phyloP scores from a whole-genome alignment of 2,888 invertebrate species.

The Oxyscelio sp. region DNA sequence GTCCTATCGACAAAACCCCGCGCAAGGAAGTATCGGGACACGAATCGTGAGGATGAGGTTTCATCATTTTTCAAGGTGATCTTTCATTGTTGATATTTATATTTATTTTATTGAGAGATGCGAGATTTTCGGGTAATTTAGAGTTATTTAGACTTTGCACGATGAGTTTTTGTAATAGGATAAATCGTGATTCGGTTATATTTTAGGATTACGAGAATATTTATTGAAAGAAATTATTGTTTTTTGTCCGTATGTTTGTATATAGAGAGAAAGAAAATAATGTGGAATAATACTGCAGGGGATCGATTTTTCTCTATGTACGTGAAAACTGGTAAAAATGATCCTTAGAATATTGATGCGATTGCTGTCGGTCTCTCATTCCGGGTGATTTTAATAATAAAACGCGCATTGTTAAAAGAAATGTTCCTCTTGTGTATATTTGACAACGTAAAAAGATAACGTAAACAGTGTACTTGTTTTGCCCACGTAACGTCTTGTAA shows the following conservation, averaged over 20 bases:
- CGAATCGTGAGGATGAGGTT: neutral
- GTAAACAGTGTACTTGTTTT: constrained; percentile 59
- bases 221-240: constrained; percentile 19
- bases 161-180: constrained; percentile 25
- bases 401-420: constrained; percentile 32
- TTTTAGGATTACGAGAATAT: constrained; percentile 30
- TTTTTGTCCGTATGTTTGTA: constrained; percentile 4
- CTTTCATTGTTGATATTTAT: neutral
- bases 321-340: neutral
- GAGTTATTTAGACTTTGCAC: constrained; percentile 2
- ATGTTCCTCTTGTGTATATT: constrained; percentile 57
- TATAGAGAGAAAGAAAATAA: neutral
- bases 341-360: constrained; percentile 20
- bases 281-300: neutral
- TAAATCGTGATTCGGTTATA: constrained; percentile 26
- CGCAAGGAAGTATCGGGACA: too few relatives aligned
- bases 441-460: constrained; percentile 47
- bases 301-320: neutral
- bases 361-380: constrained; percentile 19
- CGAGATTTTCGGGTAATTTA: neutral
- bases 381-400: constrained; percentile 36
- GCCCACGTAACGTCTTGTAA: constrained; percentile 69
- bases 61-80: too few relatives aligned
- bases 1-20: neutral
- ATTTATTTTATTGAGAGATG: constrained; percentile 11